Evolutionary conservation across 2,113 vertebrate species (phyloP), one percentile per base, ranked within the genome.

Genomic region (Triplophysa rosa): DNA sequence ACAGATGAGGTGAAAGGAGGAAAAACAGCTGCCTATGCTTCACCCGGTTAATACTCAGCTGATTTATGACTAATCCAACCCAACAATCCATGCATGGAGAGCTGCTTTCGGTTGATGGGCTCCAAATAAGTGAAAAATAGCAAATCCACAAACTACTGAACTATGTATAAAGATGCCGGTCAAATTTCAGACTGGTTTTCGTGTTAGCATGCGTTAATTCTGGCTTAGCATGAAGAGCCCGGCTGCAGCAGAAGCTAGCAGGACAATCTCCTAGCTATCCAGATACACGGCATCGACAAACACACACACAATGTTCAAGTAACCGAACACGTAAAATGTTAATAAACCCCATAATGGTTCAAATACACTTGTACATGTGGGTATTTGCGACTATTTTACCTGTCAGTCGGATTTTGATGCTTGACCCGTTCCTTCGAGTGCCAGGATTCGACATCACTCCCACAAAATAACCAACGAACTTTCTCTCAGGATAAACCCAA

Each of bases 361-460:
- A 2, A 37, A 37, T 10, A 23, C 4, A 54, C 10, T 17, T 0
- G 52, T 14, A 16, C 29, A 21, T 7, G 2, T n/a, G 45, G 40
- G 24, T 19, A 2, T 74, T n/a, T 21, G 62, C 8, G 3, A n/a
- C 1, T 9, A 1, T 54, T 80, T 85, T 94, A 98, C 96, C 96
- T 97, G 96, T 97, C 95, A 98, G 94, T 86, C 96, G 94, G 92
- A 98, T 95, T 93, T 97, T 98, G 92, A 97, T 97, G 93, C 96
- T 98, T 89, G 96, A 97, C 82, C 96, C 96, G 93, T 94, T 95
- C 90, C 96, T 95, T 81, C 96, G 94, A 87, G 94, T 96, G 89
- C 95, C 95, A 87, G 95, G 95, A 90, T 96, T 97, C 95, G 96
- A 98, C 96, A 98, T 97, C 93, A 93, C 95, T 93, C 91, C 93